These are phyloP conservation scores for Lipophrys pholis DNA, from an alignment of 2,113 vertebrate species.

Conservation along the genomic window DNA sequence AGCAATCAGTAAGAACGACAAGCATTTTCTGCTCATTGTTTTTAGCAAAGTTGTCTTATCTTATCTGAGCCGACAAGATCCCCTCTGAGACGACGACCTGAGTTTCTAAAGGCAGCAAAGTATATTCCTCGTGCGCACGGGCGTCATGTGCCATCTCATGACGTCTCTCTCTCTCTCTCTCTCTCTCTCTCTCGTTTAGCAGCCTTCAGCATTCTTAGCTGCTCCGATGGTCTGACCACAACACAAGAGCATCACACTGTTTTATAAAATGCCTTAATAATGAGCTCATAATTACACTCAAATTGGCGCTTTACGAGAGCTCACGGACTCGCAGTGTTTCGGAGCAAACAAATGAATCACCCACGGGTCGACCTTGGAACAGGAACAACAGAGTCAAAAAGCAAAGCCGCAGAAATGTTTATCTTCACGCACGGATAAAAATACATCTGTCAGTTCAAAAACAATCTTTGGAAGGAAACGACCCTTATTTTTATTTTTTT, in stretches of 20 bases:
- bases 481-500: conserved; percentile 40
- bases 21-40: too few relatives aligned
- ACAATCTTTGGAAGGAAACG: conserved; percentile 48
- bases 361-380: conserved; percentile 54
- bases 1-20: too few relatives aligned
- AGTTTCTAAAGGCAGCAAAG: too few relatives aligned
- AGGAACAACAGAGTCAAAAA: conserved; percentile 52
- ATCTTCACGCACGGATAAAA: conserved; percentile 66
- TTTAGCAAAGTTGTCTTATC: too few relatives aligned
- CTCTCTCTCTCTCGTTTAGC: not conserved
- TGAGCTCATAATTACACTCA: conserved; percentile 59
- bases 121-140: too few relatives aligned
- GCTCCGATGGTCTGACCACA: conserved; percentile 60
- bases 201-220: conserved; percentile 24
- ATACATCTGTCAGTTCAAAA: conserved; percentile 66
- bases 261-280: conserved; percentile 68
- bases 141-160: too few relatives aligned
- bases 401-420: conserved; percentile 54
- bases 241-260: conserved; percentile 45
- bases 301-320: conserved; percentile 41
- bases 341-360: conserved; percentile 65
- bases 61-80: too few relatives aligned
- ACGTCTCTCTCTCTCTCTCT: too few relatives aligned
- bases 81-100: too few relatives aligned
- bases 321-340: conserved; percentile 47